Evolutionary conservation across 2,113 vertebrate genomes (phyloP).

Genomic region (Grammomys surdaster): DNA sequence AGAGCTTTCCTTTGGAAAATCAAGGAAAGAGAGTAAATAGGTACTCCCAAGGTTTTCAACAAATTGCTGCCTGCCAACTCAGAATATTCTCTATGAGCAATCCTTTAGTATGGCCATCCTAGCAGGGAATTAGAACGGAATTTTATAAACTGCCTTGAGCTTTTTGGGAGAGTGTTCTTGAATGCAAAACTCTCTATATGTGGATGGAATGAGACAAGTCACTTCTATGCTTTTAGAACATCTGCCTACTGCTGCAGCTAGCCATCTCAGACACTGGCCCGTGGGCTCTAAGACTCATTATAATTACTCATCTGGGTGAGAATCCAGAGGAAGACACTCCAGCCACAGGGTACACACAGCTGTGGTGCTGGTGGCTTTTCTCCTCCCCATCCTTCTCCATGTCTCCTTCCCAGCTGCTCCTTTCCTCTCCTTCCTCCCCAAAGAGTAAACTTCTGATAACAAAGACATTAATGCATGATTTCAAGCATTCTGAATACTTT

Average conservation of each 20-base stretch:
- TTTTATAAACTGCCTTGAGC: constrained; percentile 48
- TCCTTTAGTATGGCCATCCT: background rate
- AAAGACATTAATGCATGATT: background rate
- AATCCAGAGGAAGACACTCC: background rate
- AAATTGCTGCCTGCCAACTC: background rate
- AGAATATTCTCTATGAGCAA: background rate
- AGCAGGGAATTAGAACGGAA: constrained; percentile 22
- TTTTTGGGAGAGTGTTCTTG: constrained; percentile 28
- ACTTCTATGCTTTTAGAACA: background rate
- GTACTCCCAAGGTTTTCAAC: background rate
- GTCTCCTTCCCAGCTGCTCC: background rate
- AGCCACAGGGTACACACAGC: background rate
- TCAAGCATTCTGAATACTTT: constrained; percentile 5
- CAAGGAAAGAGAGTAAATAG: background rate
- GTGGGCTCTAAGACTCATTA: background rate
- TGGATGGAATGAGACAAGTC: background rate
- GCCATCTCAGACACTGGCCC: background rate
- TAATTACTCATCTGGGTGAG: background rate
- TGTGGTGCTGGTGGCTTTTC: background rate
- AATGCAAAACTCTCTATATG: background rate
- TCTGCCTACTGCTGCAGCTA: background rate
- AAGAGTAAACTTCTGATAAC: background rate
- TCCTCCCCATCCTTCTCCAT: fast-evolving
- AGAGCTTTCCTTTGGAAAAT: constrained; percentile 30
- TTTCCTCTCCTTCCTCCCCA: background rate